These are phyloP conservation scores for crab-eating macaque (Macaca fascicularis) DNA, from an alignment of 2,113 vertebrate species.

Conservation along the genomic window T2T-MFA8v1.1 NC_088389.1:44462501-44463000, in stretches of 20 bases:
- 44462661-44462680: neutral
- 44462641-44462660: neutral
- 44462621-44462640: neutral
- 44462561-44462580: neutral
- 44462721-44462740: too few relatives aligned
- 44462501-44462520: neutral
- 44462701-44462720: neutral
- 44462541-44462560: neutral
- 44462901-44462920: neutral
- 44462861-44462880: neutral
- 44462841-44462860: neutral
- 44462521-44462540: neutral
- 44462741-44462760: neutral
- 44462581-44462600: neutral
- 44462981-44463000: neutral
- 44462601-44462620: too few relatives aligned
- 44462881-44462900: accelerated
- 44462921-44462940: neutral
- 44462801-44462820: neutral
- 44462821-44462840: neutral
- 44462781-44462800: neutral
- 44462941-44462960: neutral
- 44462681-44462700: neutral
- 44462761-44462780: neutral
- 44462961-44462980: neutral